Base-by-base conservation (phyloP, 2,113 vertebrate genomes). In the Bubo scandiacus region DNA sequence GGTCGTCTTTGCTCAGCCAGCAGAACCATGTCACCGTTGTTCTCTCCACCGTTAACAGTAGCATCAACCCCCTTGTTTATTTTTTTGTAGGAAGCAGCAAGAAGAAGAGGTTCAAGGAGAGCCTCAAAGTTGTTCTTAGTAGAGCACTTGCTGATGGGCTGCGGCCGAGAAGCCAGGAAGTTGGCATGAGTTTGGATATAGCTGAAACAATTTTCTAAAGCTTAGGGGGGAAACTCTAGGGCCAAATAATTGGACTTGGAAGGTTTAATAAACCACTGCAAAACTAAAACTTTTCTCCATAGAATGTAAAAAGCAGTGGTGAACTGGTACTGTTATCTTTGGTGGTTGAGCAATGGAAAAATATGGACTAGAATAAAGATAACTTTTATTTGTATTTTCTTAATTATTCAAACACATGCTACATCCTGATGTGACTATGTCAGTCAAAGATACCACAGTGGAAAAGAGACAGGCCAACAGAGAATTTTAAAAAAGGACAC, bases 21-120 rank as follows among this genome's bases (percentile, higher is more conserved):
- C 88, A 98, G 42, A 97, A 98, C 32, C 95, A 97, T 0, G 27
- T 97, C 40, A 98, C 98, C 10, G 5, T 98, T 23, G 98, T 98
- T 70, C 98, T 98, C 91, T 98, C 97, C 92, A 98, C 97, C 0
- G 52, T 98, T 70, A 98, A 98, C n/a, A 98, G 98, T 63, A 98
- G 98, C 27, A 97, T 98, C 94, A 98, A 98, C 86, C 98, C 98
- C 42, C 97, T 98, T 57, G 98, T 98, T 61, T 98, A 98, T 94
- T 98, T 98, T 95, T 98, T 98, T 5, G 98, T 98, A 94, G 98
- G 98, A 80, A 98, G 98, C 92, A 98, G 98, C 55, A 98, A 96
- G 94, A 98, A 98, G 77, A 98, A 98, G 85, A 96, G 97, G 34
- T 98, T 98, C 97, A 97, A 98, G 84, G 98, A 98, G 38, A 98